Evolutionary conservation across 2,113 vertebrate genomes (phyloP).

Genomic region (Periophthalmodon schlosseri): DNA sequence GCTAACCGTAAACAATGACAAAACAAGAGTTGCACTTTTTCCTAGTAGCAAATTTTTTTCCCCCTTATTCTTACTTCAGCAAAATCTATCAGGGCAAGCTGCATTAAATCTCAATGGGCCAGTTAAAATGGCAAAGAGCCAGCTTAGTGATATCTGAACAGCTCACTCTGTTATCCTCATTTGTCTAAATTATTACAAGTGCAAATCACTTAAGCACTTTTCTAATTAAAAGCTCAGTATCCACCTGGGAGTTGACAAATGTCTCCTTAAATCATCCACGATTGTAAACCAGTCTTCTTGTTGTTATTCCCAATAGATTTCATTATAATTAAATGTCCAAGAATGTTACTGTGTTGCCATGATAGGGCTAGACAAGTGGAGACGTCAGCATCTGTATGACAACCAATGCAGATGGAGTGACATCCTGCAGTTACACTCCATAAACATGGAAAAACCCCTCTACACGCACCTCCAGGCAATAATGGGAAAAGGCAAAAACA

Average conservation of each 20-base stretch:
- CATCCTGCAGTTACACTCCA: conserved; percentile 47
- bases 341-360: background rate
- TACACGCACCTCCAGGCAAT: conserved; percentile 9
- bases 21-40: conserved; percentile 19
- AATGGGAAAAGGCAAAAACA: conserved; percentile 4
- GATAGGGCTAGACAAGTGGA: conserved; percentile 15
- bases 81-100: conserved; percentile 31
- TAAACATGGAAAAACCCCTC: conserved; percentile 21
- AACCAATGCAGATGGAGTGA: conserved; percentile 36
- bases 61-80: background rate
- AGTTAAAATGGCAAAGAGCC: conserved; percentile 26
- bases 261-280: conserved; percentile 1
- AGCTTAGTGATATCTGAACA: conserved; percentile 28
- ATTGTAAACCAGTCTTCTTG: conserved; percentile 7
- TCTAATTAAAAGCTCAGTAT: conserved; percentile 34
- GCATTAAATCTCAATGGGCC: conserved; percentile 24
- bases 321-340: conserved; percentile 8
- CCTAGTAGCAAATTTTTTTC: background rate
- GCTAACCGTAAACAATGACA: conserved; percentile 23
- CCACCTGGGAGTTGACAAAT: background rate
- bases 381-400: conserved; percentile 45
- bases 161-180: conserved; percentile 12
- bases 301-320: conserved; percentile 16
- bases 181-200: conserved; percentile 11
- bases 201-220: background rate